Evolutionary conservation across 2,888 invertebrate genomes (phyloP).

Genomic region (Dynastes grantii): DNA sequence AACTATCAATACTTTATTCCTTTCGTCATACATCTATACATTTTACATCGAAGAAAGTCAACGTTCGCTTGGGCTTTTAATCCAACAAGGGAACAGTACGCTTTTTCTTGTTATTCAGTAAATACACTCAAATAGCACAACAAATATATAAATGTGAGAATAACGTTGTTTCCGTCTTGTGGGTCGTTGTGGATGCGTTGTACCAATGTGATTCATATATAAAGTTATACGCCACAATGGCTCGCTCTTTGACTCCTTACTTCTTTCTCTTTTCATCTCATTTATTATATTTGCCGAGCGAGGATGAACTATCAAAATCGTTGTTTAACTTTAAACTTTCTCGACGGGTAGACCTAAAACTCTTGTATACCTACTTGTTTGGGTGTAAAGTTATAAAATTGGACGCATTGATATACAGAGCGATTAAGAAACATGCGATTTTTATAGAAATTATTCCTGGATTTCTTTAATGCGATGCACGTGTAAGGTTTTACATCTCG

Average conservation of each 20-base stretch:
- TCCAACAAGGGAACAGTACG: neutral
- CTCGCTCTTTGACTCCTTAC: neutral
- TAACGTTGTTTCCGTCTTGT: neutral
- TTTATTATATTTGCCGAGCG: conserved; percentile 26
- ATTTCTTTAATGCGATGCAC: neutral
- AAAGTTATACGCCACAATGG: neutral
- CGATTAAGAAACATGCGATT: neutral
- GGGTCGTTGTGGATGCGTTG: neutral
- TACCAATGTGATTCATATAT: neutral
- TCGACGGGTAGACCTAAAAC: neutral
- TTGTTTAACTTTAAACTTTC: conserved; percentile 19
- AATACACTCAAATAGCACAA: too few species aligned
- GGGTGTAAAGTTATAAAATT: neutral
- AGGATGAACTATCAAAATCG: conserved; percentile 19
- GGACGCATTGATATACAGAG: neutral
- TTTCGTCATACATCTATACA: too few species aligned
- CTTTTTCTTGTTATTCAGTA: neutral
- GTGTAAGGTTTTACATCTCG: neutral
- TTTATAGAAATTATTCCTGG: neutral
- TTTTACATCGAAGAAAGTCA: neutral
- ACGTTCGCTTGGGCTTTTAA: neutral
- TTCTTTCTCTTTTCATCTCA: neutral
- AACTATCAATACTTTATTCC: too few species aligned
- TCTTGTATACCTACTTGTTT: neutral
- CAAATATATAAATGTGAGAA: conserved; percentile 2